phyloP scores from a whole-genome alignment of 2,113 vertebrate genomes.

The Morone saxatilis region DNA sequence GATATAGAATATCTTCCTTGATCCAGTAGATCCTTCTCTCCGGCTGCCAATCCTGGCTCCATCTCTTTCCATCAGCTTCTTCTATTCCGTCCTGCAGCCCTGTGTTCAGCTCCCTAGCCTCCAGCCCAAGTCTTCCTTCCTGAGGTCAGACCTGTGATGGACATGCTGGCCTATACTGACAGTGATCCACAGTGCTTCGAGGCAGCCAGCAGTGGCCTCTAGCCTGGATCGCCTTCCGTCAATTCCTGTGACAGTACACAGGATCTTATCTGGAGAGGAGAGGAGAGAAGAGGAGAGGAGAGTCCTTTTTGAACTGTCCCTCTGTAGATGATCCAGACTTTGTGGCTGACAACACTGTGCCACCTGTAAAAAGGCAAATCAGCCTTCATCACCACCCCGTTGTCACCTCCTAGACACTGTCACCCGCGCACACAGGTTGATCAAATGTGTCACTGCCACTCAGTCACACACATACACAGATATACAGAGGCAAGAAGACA shows the following conservation, averaged over 20 bases:
- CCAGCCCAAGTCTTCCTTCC: background rate
- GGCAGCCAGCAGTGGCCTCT: constrained; percentile 28
- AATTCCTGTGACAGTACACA: constrained; percentile 59
- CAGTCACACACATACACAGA: constrained; percentile 15
- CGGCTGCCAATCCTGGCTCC: constrained; percentile 37
- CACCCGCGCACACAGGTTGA: constrained; percentile 50
- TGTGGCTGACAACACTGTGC: constrained; percentile 47
- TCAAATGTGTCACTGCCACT: constrained; percentile 66
- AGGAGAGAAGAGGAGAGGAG: constrained; percentile 6
- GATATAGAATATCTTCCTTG: constrained; percentile 45
- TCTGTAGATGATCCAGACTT: constrained; percentile 31
- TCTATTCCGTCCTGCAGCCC: constrained; percentile 19
- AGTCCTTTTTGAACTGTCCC: constrained; percentile 21
- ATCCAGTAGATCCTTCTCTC: constrained; percentile 45
- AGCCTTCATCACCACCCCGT: constrained; percentile 43
- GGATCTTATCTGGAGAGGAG: constrained; percentile 36
- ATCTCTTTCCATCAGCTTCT: constrained; percentile 55
- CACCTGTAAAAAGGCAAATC: constrained; percentile 63
- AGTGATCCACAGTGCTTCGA: constrained; percentile 35
- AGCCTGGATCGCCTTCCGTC: constrained; percentile 36
- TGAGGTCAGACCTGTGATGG: constrained; percentile 62
- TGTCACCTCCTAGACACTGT: constrained; percentile 48
- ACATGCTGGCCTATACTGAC: constrained; percentile 39
- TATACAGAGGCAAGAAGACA: background rate
- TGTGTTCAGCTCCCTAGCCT: constrained; percentile 27